phyloP scores from a whole-genome alignment of 2,888 invertebrate species.

The Notocelia uddmanniana region DNA sequence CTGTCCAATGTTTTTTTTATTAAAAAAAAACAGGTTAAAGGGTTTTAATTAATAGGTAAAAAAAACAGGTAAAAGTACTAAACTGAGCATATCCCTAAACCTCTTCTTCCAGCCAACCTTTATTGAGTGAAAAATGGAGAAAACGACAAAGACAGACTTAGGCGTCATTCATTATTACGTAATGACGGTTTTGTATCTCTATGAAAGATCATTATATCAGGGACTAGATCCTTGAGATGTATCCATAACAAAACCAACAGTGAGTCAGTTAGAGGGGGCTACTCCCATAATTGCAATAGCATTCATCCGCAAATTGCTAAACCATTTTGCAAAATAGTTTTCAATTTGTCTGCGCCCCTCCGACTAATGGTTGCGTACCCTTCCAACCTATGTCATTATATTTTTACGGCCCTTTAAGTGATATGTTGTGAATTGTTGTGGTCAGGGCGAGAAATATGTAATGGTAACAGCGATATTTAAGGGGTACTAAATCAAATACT shows the following conservation, averaged over 20 bases:
- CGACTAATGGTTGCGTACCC: slow-evolving; percentile 28
- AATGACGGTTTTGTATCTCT: neutral
- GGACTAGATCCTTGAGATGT: neutral
- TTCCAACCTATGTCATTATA: slow-evolving; percentile 41
- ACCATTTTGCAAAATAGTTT: slow-evolving; percentile 44
- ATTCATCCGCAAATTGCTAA: slow-evolving; percentile 37
- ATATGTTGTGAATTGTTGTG: slow-evolving; percentile 33
- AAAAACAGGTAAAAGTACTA: too few species aligned
- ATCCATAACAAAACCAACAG: slow-evolving; percentile 22
- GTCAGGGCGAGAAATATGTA: slow-evolving; percentile 23
- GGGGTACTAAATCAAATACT: neutral
- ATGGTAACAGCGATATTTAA: slow-evolving; percentile 6
- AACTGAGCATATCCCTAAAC: too few species aligned
- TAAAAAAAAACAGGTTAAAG: too few species aligned
- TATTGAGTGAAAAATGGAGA: too few species aligned
- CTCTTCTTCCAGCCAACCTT: too few species aligned
- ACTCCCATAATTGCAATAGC: slow-evolving; percentile 27
- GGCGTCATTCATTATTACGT: too few species aligned
- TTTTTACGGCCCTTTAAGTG: slow-evolving; percentile 33
- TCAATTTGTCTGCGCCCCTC: slow-evolving; percentile 42
- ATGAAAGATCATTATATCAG: slow-evolving; percentile 1
- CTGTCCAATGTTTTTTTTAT: too few species aligned
- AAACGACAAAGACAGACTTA: too few species aligned
- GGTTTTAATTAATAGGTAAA: too few species aligned
- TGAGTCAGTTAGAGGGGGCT: slow-evolving; percentile 12